Evolutionary conservation across 2,797 vertebrate species (phyloP).

Genomic region (Nyctalus aviator): DNA sequence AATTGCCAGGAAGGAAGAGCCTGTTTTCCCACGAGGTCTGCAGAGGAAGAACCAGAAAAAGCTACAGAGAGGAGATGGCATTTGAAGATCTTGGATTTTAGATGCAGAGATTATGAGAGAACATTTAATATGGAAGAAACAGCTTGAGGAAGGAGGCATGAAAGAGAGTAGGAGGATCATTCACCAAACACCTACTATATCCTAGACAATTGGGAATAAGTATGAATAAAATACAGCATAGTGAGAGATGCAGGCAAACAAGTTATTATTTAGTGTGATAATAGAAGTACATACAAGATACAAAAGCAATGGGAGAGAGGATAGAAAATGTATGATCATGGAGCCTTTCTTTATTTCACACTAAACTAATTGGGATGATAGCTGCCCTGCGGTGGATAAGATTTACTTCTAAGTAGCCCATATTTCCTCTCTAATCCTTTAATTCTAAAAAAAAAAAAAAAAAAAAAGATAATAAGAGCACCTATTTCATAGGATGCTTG

Average conservation of each 20-base stretch:
- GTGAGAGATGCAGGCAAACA: background rate
- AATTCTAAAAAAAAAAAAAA: background rate
- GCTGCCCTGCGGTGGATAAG: background rate
- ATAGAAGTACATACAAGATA: background rate
- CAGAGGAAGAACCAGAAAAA: conserved; percentile 22
- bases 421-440: background rate
- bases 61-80: background rate
- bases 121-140: conserved; percentile 12
- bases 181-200: conserved; percentile 18
- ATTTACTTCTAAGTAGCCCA: conserved; percentile 22
- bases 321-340: background rate
- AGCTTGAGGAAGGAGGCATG: conserved; percentile 30
- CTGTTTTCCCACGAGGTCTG: background rate
- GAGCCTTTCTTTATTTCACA: background rate
- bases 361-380: background rate
- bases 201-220: background rate
- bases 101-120: background rate
- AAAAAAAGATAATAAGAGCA: background rate
- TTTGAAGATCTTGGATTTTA: conserved; percentile 26
- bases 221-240: background rate
- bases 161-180: conserved; percentile 19
- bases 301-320: background rate
- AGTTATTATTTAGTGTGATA: background rate
- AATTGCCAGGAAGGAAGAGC: background rate
- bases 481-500: background rate